Percentiles rank a stretch among this genome's conserved stretches.
phyloP scores from a whole-genome alignment of 2,797 vertebrate species.

The Darevskia nairensis region DNA sequence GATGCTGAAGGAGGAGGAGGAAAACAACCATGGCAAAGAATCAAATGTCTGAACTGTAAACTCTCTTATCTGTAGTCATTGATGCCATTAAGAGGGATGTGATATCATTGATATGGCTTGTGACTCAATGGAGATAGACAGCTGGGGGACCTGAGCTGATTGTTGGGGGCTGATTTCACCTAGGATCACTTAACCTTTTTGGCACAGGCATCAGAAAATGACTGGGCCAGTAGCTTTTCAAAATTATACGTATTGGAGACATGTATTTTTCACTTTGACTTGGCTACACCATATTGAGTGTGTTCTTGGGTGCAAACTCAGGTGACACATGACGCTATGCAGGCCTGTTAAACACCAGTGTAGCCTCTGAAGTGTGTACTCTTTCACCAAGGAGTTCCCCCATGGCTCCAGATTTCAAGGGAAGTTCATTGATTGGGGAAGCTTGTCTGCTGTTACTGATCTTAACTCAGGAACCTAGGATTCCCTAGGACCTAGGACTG shows the following conservation, averaged over 20 bases:
- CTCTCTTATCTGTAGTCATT: neutral
- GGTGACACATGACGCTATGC: neutral
- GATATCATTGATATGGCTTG: neutral
- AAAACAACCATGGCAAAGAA: too few species aligned
- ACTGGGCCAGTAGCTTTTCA: neutral
- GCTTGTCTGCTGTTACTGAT: neutral
- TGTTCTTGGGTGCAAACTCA: neutral
- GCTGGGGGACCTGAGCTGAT: neutral
- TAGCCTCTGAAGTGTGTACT: neutral
- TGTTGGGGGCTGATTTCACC: neutral
- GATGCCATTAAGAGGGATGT: neutral
- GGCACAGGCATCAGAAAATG: neutral
- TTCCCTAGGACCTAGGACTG: neutral
- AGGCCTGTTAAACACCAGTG: neutral
- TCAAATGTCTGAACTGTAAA: neutral
- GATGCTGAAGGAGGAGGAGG: neutral
- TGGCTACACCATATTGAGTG: neutral
- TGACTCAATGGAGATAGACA: neutral
- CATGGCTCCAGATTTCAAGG: neutral
- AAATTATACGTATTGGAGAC: too few species aligned
- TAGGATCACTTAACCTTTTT: neutral
- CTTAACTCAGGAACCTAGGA: neutral
- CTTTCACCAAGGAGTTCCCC: neutral
- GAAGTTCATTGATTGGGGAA: neutral
- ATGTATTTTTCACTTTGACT: neutral